Evolutionary conservation across 2,113 vertebrate species (phyloP), one percentile per base, ranked within the genome.

Genomic region (Acrocephalus arundinaceus): DNA sequence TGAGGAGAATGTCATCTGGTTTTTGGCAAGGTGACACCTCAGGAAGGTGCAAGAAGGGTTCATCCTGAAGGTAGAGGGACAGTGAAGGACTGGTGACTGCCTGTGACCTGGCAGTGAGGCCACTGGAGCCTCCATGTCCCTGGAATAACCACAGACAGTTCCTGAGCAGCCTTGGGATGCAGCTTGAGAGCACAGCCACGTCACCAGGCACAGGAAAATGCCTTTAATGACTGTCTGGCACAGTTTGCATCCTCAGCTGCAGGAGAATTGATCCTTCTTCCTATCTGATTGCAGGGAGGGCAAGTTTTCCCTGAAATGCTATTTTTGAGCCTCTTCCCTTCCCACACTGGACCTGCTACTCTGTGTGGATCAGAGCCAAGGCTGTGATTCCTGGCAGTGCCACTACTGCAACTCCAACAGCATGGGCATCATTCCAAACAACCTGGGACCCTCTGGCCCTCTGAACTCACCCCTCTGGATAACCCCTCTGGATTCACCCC

Each of bases 171-270:
- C 22, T 22, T 4, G 10, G 84, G 85, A n/a, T 55, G 35, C 35
- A 28, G 87, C 25, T 8, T 67, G 13, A 18, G 70, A 79, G 59
- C 46, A 4, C 7, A 62, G 75, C 24, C 68, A 39, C 5, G 4
- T 61, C 30, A 28, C 33, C 25, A 85, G 68, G 83, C 70, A 55
- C 78, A 87, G 91, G 18, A 85, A 62, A 80, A 28, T 3, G 71
- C 66, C 81, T 87, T 91, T 81, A 89, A 24, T 73, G 76, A n/a
- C 70, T 49, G 87, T 19, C 89, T 95, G 95, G 85, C 91, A 94
- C 74, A 51, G 61, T 37, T 46, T 70, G 90, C 49, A 3, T 39
- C 90, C 92, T 95, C 79, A 92, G 89, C 92, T 92, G 86, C 81
- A 68, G 35, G 54, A 94, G 67, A 91, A 95, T 41, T 3, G 28